A percentile compares a stretch with the other conserved stretches of the same genome.
Conservation (phyloP, 1,140 invertebrate genomes). For the Leptopilina boulardi region DNA sequence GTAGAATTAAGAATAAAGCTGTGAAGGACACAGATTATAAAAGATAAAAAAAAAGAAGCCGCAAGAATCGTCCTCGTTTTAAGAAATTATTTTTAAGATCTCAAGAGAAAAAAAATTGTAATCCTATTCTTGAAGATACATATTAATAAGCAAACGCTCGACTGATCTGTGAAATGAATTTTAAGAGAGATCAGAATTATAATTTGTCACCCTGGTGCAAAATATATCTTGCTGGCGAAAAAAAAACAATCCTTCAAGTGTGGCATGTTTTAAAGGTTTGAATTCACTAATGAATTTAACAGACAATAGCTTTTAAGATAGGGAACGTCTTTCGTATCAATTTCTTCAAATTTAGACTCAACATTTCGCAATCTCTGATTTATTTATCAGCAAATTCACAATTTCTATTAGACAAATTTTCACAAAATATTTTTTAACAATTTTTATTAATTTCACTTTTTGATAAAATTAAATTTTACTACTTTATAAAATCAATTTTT, state of each 20-base stretch:
- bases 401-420: no score
- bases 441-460: no score
- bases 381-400: neutral
- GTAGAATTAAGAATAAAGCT: slow-evolving; percentile 25
- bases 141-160: neutral
- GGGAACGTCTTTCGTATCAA: slow-evolving; percentile 66
- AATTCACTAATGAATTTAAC: slow-evolving; percentile 54
- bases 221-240: neutral
- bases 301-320: slow-evolving; percentile 66
- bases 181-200: neutral
- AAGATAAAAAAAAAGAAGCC: neutral
- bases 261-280: slow-evolving; percentile 1
- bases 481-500: no score
- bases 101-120: neutral
- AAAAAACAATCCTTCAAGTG: neutral
- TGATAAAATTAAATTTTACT: no score
- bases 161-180: neutral
- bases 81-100: neutral
- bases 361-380: neutral
- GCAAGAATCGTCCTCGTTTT: slow-evolving; percentile 2
- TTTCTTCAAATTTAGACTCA: slow-evolving; percentile 57
- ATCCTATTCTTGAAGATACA: neutral
- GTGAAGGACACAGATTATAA: neutral
- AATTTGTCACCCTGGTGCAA: neutral
- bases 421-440: no score